These are phyloP conservation scores for Oxyura jamaicensis DNA, from an alignment of 2,113 vertebrate species.

Conservation along the genomic window DNA sequence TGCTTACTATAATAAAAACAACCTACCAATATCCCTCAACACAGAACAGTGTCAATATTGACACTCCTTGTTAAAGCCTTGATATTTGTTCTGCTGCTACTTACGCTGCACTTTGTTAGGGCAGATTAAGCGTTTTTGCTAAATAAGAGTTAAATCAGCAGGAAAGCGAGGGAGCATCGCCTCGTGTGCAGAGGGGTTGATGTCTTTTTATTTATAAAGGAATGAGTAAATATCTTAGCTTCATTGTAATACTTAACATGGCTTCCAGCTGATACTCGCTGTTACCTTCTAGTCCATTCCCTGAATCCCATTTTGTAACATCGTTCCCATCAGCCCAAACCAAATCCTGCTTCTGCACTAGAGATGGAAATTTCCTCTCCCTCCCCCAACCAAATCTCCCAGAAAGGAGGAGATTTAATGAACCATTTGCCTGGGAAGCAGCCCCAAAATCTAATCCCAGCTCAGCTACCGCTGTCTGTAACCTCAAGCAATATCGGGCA, in stretches of 20 bases:
- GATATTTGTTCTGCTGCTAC: slow-evolving; percentile 66
- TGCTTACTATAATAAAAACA: slow-evolving; percentile 72
- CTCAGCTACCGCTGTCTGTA: not conserved
- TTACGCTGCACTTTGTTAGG: not conserved
- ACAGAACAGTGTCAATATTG: slow-evolving; percentile 64
- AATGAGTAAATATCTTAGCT: not conserved
- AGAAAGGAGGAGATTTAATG: not conserved
- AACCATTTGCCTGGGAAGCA: not conserved
- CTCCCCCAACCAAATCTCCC: not conserved
- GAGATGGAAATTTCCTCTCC: not conserved
- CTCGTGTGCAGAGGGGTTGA: rapidly evolving
- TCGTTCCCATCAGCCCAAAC: not conserved
- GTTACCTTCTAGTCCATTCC: not conserved
- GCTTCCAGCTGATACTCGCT: not conserved
- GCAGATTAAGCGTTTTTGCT: slow-evolving; percentile 56
- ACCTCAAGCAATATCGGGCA: not conserved
- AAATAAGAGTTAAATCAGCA: slow-evolving; percentile 35
- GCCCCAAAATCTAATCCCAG: not conserved
- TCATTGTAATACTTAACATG: not conserved
- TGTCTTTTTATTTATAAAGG: not conserved
- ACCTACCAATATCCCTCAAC: slow-evolving; percentile 61
- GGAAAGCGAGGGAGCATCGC: not conserved
- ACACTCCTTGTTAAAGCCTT: slow-evolving; percentile 57
- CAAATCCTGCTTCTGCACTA: not conserved
- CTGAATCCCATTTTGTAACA: not conserved